Evolutionary conservation across 2,113 vertebrate species (phyloP).

Genomic region (Xiphophorus maculatus): DNA sequence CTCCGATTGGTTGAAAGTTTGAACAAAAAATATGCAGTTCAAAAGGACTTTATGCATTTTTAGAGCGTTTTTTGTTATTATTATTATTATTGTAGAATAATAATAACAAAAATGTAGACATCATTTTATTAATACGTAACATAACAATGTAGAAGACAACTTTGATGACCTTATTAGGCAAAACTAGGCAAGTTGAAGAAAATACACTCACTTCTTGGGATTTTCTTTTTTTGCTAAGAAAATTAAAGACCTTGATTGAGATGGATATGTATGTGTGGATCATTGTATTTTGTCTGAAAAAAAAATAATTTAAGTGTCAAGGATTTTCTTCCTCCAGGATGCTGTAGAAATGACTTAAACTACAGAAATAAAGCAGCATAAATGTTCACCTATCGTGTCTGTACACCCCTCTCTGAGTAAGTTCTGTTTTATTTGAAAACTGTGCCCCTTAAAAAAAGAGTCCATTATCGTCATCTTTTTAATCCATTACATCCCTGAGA

Average conservation of each 20-base stretch:
- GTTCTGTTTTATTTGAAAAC: constrained; percentile 57
- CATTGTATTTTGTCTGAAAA: not conserved
- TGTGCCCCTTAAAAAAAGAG: constrained; percentile 58
- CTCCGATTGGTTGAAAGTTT: not conserved
- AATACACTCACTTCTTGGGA: not conserved
- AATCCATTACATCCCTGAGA: constrained; percentile 81
- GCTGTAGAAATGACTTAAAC: not conserved
- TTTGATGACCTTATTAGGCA: not conserved
- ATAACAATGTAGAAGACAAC: not conserved
- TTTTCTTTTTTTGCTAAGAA: not conserved
- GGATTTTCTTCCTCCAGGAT: not conserved
- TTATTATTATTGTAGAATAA: too few relatives aligned
- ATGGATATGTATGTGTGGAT: not conserved
- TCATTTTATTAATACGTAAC: too few relatives aligned
- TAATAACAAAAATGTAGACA: too few relatives aligned
- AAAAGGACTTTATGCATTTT: not conserved
- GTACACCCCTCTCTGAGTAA: constrained; percentile 18
- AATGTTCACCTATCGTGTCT: not conserved
- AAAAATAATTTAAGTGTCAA: not conserved
- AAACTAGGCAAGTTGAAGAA: not conserved
- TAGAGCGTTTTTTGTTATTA: too few relatives aligned
- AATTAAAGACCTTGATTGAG: not conserved
- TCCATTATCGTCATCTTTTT: constrained; percentile 76
- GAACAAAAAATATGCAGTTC: not conserved
- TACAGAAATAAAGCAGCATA: not conserved